Base-by-base conservation (phyloP, 2,888 invertebrate species). In the Hirtodrosophila histrioides region DNA sequence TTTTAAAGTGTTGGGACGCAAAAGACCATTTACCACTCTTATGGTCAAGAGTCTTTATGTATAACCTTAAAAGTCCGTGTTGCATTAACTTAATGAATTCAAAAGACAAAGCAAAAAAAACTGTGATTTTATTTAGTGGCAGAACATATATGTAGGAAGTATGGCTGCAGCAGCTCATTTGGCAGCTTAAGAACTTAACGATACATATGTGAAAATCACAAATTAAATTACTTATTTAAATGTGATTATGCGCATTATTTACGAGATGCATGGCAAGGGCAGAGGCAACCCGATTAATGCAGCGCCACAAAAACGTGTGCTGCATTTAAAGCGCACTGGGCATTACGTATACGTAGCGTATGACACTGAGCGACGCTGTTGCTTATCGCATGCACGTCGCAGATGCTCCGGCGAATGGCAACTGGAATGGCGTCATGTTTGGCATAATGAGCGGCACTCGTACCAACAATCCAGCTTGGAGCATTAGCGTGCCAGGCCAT, bases 141-240 rank as follows among this genome's bases (percentile, higher is more conserved):
- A 43, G 27, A 48, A 10, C 27, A 11, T 33, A 31, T 3, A 31
- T 6, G 3, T 8, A 7, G 7, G 8, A 31, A 1, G 7, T 31
- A 9, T 8, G 9, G 31, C 9, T 9, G 31, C 31, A 10, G 31
- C 10, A 46, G 56, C 41, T 56, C 70, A 56, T 48, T 31, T 35
- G 9, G 41, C 17, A 50, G 57, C 68, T 80, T 68, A 63, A 65
- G 60, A 64, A 76, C 77, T 69, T 69, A 86, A 77, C 67, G 84
- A 67, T 37, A 48, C 44, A 39, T 44, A 36, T 75, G 85, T 68
- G 75, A 75, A 75, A 87, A 87, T 85, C 85, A 78, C 82, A 87
- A 82, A 82, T 82, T 82, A 87, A 87, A 87, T 82, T 72, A 85
- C 82, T 81, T 87, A 82, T 87, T 81, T 78, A 82, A 82, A 87